Evolutionary conservation across 64 coral and sea anemone species (phyloP).

Genomic region (Porites australiensis): DNA sequence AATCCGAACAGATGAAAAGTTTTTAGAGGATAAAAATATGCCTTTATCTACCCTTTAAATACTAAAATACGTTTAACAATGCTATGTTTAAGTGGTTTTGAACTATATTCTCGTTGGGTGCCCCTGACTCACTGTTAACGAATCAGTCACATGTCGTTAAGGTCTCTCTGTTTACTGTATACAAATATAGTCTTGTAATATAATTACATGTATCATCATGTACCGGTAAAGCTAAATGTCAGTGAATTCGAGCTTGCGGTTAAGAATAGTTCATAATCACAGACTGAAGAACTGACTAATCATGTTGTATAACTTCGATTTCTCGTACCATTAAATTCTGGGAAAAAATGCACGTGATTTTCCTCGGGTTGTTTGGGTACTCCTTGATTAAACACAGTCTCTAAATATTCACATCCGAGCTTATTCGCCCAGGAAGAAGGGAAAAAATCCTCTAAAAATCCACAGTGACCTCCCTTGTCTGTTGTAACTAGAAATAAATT

Average conservation of each 20-base stretch:
- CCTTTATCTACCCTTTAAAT: no score
- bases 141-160: not conserved
- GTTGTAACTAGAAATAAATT: constrained; percentile 93
- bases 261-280: not conserved
- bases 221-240: no score
- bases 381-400: constrained; percentile 65
- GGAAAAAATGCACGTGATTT: constrained; percentile 74
- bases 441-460: constrained; percentile 84
- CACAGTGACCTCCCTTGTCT: constrained; percentile 92
- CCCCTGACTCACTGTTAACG: no score
- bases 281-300: not conserved
- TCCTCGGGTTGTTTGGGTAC: constrained; percentile 75
- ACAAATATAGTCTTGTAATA: not conserved
- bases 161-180: not conserved
- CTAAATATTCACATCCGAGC: constrained; percentile 80
- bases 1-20: no score
- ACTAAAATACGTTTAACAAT: no score
- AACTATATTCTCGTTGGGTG: no score
- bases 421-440: constrained; percentile 82
- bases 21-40: no score
- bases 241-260: no score
- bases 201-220: no score
- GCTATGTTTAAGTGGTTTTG: no score
- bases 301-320: constrained; percentile 87
- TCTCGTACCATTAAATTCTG: constrained; percentile 64